A percentile compares a stretch with the other conserved stretches of the same genome.
phyloP scores from a whole-genome alignment of 2,113 vertebrate genomes.

The Pristiophorus japonicus region DNA sequence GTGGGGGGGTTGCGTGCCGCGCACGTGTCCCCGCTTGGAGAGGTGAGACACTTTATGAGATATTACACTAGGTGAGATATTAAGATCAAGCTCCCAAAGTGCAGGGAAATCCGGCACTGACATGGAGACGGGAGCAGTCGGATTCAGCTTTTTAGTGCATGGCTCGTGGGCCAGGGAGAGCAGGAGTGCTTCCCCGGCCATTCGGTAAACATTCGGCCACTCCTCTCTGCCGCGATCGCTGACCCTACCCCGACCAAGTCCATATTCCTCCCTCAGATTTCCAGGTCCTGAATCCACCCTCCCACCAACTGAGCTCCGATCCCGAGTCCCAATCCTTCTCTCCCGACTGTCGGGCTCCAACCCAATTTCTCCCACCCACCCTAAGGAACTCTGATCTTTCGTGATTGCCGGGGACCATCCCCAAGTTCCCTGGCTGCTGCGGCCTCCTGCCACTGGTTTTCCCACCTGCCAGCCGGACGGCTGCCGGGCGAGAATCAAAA shows the following conservation, averaged over 20 bases:
- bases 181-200: neutral
- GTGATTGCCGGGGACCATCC: neutral
- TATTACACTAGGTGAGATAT: too few relatives aligned
- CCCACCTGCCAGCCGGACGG: neutral
- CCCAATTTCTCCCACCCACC: too few relatives aligned
- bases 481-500: neutral
- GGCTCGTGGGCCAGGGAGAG: neutral
- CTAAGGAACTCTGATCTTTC: too few relatives aligned
- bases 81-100: neutral
- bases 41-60: too few relatives aligned
- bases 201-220: neutral
- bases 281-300: too few relatives aligned
- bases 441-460: neutral
- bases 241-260: neutral
- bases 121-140: neutral
- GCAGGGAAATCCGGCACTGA: neutral
- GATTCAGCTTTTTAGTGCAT: neutral
- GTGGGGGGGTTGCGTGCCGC: neutral
- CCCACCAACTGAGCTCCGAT: too few relatives aligned
- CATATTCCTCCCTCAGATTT: neutral
- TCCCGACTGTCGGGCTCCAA: neutral
- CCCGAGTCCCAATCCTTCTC: neutral
- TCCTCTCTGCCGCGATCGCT: neutral
- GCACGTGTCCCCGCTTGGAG: neutral
- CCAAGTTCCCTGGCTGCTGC: too few relatives aligned